phyloP scores from a whole-genome alignment of 2,888 invertebrate genomes.

The Diarsia brunnea region DNA sequence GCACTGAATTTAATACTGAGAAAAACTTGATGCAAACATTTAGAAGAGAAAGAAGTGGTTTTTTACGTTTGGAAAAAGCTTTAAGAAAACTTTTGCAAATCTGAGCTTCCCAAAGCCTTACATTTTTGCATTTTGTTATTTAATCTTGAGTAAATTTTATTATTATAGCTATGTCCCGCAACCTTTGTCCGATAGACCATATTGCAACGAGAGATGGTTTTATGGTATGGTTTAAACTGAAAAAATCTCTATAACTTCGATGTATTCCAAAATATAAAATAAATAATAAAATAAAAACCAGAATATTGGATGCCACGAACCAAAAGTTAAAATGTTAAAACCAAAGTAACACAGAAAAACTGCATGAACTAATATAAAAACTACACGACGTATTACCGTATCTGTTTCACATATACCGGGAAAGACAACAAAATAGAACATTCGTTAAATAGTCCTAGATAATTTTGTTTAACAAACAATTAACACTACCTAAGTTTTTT shows the following conservation, averaged over 20 bases:
- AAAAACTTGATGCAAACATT: constrained; percentile 27
- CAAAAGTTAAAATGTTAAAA: neutral
- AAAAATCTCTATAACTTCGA: neutral
- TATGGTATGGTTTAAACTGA: neutral
- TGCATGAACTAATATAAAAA: neutral
- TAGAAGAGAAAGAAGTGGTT: neutral
- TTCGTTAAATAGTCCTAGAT: too few species aligned
- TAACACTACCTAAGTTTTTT: too few species aligned
- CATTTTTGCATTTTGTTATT: neutral
- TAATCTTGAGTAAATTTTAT: neutral
- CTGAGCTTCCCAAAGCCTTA: neutral
- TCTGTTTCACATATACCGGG: neutral
- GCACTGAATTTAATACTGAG: constrained; percentile 21
- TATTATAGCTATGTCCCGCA: neutral
- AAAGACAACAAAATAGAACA: constrained; percentile 7
- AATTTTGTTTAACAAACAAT: too few species aligned
- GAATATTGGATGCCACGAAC: neutral
- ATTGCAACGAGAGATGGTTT: neutral
- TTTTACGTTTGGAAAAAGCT: neutral
- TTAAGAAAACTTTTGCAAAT: constrained; percentile 16
- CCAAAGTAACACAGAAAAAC: neutral
- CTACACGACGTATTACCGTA: neutral
- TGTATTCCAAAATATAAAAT: neutral
- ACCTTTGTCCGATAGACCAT: too few species aligned
- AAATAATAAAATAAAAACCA: too few species aligned